These are phyloP conservation scores for Nothura maculosa DNA, from an alignment of 2,797 vertebrate species.

Conservation along the genomic window DNA sequence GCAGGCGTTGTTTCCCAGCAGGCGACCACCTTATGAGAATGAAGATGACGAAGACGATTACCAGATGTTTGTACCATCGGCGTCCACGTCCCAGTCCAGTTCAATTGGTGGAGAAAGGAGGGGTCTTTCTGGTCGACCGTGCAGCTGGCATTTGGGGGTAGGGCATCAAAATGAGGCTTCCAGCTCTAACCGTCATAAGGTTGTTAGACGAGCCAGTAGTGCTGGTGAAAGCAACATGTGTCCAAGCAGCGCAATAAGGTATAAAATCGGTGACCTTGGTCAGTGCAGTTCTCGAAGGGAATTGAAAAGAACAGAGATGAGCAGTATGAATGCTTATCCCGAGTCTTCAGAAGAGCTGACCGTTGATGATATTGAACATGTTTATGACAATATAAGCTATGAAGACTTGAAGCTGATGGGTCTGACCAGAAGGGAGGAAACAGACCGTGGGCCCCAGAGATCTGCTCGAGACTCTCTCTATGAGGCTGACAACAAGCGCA, in stretches of 20 bases:
- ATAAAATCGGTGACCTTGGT: slow-evolving; percentile 58
- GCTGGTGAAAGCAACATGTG: slow-evolving; percentile 88
- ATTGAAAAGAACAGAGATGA: slow-evolving; percentile 54
- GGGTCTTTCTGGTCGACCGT: slow-evolving; percentile 86
- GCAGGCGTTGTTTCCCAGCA: slow-evolving; percentile 93
- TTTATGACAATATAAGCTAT: slow-evolving; percentile 97
- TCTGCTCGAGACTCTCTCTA: slow-evolving; percentile 74
- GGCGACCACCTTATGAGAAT: slow-evolving; percentile 87
- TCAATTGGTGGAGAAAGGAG: slow-evolving; percentile 75
- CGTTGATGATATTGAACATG: slow-evolving; percentile 92
- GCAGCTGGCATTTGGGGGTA: slow-evolving; percentile 93
- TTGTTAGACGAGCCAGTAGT: slow-evolving; percentile 92
- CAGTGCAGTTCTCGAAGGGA: slow-evolving; percentile 57
- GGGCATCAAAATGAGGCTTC: slow-evolving; percentile 75
- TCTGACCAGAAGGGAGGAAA: slow-evolving; percentile 85
- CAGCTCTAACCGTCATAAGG: slow-evolving; percentile 78
- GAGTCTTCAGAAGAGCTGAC: slow-evolving; percentile 92
- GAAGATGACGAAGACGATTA: slow-evolving; percentile 95
- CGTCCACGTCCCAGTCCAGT: slow-evolving; percentile 82
- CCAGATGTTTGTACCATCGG: slow-evolving; percentile 94
- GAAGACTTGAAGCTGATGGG: slow-evolving; percentile 96
- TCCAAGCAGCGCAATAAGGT: slow-evolving; percentile 6
- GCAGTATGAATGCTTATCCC: slow-evolving; percentile 82
- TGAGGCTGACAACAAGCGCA: slow-evolving; percentile 71
- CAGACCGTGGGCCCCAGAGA: slow-evolving; percentile 46